Base-by-base conservation (phyloP, 2,888 invertebrate species). In the Pecten maximus region DNA sequence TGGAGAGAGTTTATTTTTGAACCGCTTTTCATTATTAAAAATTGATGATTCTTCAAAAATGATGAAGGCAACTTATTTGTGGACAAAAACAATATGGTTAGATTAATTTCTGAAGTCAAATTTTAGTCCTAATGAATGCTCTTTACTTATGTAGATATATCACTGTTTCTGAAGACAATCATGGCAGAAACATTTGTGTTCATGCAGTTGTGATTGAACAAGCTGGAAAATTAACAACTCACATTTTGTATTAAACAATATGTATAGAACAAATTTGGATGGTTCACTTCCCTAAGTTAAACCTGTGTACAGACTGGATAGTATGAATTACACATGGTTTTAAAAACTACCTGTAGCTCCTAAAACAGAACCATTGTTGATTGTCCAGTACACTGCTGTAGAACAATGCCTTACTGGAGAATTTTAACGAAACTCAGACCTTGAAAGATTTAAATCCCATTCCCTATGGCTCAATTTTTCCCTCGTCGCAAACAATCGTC, bases 281-380 rank as follows among this genome's bases (percentile, higher is more conserved):
- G 6, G n/a, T n/a, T 54, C 23, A 54, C 15, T 50, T 16, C 19
- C 50, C 19, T 23, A 54, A 54, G 23, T 54, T 2, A n/a, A 2
- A 54, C 19, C 19, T 23, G 54, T 54, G 8, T 19, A n/a, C 54
- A 3, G 6, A 19, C 2, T 35, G 0, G 35, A 60, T 35, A 28
- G 28, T 35, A 35, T 8, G 74, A 74, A 35, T 74, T 74, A 35
- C 28, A 74, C 16, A 16, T 54, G 35, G 15, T 3, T 74, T 74
- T 74, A 35, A 35, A 35, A 74, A 23, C 74, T 74, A 35, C 74
- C 74, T 74, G 15, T 12, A 74, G 23, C 28, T 74, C 10, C 28
- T 28, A 74, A 74, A 74, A 74, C 1, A 74, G 74, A 74, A 74
- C 74, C 74, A 74, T 74, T 74, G 74, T 74, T 74, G 4, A 35